These are phyloP conservation scores for Glossophaga mutica DNA, from an alignment of 2,797 vertebrate species.

Conservation along the genomic window DNA sequence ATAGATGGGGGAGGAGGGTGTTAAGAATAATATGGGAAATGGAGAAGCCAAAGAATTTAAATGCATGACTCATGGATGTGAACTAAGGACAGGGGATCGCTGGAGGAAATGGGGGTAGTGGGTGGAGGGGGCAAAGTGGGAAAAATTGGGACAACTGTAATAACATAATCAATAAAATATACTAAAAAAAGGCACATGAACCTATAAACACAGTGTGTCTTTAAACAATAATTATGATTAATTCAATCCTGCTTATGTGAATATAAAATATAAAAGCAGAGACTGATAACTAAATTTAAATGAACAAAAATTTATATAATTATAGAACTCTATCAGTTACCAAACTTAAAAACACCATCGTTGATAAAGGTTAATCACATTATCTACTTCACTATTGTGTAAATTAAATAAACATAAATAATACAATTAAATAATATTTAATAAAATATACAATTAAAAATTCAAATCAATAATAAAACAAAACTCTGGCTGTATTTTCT, in stretches of 20 bases:
- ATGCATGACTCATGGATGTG: too few species aligned
- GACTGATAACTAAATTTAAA: neutral
- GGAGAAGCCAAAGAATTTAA: too few species aligned
- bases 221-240: neutral
- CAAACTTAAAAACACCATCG: neutral
- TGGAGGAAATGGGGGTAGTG: too few species aligned
- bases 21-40: too few species aligned
- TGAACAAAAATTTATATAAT: neutral
- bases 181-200: too few species aligned
- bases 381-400: neutral
- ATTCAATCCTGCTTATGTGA: neutral
- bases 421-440: neutral
- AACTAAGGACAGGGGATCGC: too few species aligned
- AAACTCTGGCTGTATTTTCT: neutral
- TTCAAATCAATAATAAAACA: neutral
- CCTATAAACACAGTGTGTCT: neutral
- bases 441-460: neutral
- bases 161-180: too few species aligned
- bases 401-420: neutral
- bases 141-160: too few species aligned
- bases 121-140: too few species aligned
- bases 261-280: neutral
- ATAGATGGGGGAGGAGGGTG: too few species aligned
- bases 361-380: neutral
- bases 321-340: neutral